These are phyloP conservation scores for Antheraea yamamai DNA, from an alignment of 2,888 invertebrate species.

Conservation along the genomic window DNA sequence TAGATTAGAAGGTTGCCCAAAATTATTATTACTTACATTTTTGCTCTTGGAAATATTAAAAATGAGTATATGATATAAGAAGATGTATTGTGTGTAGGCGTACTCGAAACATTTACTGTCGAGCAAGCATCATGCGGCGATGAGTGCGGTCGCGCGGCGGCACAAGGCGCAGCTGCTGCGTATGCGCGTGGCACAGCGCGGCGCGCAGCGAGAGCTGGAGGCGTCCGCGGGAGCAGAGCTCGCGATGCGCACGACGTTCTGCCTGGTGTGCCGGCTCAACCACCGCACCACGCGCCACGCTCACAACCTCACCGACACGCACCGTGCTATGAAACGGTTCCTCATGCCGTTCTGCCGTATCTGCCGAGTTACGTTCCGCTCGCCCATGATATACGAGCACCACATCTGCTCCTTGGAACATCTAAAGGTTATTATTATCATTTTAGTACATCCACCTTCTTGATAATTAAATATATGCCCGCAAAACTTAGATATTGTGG, in stretches of 20 bases:
- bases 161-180: constrained; percentile 88
- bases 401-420: constrained; percentile 92
- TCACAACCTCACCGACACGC: constrained; percentile 90
- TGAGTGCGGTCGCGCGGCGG: constrained; percentile 88
- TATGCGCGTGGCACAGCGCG: constrained; percentile 90
- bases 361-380: constrained; percentile 89
- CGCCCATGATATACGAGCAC: constrained; percentile 92
- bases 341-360: constrained; percentile 91
- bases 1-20: too few relatives aligned
- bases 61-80: neutral
- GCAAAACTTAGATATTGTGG: too few relatives aligned
- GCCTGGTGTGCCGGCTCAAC: constrained; percentile 88
- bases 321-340: constrained; percentile 92
- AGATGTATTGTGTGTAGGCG: constrained; percentile 66
- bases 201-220: constrained; percentile 90
- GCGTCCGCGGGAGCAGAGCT: constrained; percentile 84
- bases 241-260: constrained; percentile 85
- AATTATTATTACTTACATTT: too few relatives aligned
- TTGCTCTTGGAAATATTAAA: too few relatives aligned
- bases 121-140: constrained; percentile 86
- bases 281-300: constrained; percentile 88
- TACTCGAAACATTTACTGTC: constrained; percentile 89
- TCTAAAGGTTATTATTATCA: constrained; percentile 74
- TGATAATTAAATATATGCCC: too few relatives aligned
- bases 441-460: neutral